Evolutionary conservation across 2,797 vertebrate species (phyloP).

Genomic region (Gobio occitaniae): DNA sequence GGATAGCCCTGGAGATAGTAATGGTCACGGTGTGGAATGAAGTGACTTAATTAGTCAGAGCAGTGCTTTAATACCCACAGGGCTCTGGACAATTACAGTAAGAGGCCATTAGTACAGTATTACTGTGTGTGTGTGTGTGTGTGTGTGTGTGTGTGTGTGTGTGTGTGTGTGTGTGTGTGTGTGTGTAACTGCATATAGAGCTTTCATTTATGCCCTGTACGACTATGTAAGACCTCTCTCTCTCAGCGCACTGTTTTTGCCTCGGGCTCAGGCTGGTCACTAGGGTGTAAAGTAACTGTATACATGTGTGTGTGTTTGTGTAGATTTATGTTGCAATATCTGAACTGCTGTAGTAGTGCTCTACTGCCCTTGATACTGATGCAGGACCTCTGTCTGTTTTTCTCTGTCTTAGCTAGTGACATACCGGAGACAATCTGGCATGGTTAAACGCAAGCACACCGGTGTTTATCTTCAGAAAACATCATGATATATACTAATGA

Average conservation of each 20-base stretch:
- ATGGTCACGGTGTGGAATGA: constrained; percentile 1
- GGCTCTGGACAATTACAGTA: constrained; percentile 38
- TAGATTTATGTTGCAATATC: constrained; percentile 68
- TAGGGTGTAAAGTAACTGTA: constrained; percentile 48
- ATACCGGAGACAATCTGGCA: not conserved
- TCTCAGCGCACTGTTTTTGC: constrained; percentile 44
- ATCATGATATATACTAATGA: not conserved
- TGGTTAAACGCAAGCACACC: not conserved
- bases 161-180: not conserved
- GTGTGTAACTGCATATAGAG: constrained; percentile 29
- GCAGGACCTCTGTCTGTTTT: not conserved
- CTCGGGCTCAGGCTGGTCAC: constrained; percentile 54
- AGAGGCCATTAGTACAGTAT: constrained; percentile 41
- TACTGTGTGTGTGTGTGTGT: not conserved
- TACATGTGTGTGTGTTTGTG: constrained; percentile 32
- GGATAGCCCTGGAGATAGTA: constrained; percentile 37
- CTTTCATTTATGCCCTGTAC: constrained; percentile 35
- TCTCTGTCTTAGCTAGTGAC: not conserved
- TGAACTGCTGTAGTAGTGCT: constrained; percentile 37
- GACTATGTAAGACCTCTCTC: constrained; percentile 10
- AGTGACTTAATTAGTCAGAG: constrained; percentile 43
- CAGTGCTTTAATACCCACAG: constrained; percentile 30
- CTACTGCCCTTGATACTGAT: constrained; percentile 25
- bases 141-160: constrained; percentile 6
- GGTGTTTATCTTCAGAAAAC: constrained; percentile 1